Conservation (phyloP, 64 coral and sea anemone genomes). For the Pocillopora verrucosa region DNA sequence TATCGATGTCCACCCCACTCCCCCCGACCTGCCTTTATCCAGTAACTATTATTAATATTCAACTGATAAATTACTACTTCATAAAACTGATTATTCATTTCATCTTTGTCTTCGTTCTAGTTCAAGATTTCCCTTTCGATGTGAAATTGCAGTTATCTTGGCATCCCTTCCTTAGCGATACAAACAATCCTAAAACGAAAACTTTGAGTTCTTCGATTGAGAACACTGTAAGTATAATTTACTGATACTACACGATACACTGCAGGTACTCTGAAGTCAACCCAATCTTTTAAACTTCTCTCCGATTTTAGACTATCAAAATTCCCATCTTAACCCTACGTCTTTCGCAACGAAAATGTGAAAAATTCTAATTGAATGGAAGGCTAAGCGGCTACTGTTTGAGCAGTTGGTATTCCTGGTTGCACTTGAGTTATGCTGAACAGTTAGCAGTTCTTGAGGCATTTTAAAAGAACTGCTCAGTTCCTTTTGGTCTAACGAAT, state of each 20-base stretch:
- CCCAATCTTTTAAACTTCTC: no score
- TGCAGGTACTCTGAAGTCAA: not conserved
- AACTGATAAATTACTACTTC: not conserved
- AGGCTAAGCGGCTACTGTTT: no score
- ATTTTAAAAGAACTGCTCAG: no score
- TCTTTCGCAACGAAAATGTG: not conserved
- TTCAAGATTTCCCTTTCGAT: conserved; percentile 59
- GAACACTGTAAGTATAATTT: conserved; percentile 29
- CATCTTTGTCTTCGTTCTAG: not conserved
- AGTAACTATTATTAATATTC: not conserved
- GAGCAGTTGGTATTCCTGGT: no score
- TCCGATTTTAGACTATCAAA: no score
- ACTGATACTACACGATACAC: not conserved
- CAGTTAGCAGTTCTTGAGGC: no score
- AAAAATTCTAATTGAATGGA: not conserved
- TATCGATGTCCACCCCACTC: no score
- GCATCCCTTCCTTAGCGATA: conserved; percentile 50
- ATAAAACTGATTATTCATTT: not conserved
- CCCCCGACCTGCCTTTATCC: not conserved
- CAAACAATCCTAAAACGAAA: conserved; percentile 31
- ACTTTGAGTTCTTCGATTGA: conserved; percentile 27
- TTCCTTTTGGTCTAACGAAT: no score
- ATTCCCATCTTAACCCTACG: no score
- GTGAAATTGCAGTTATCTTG: conserved; percentile 53
- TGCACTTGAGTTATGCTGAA: no score